Conservation (phyloP, 2,888 invertebrate genomes). For the Clitarchus hookeri region DNA sequence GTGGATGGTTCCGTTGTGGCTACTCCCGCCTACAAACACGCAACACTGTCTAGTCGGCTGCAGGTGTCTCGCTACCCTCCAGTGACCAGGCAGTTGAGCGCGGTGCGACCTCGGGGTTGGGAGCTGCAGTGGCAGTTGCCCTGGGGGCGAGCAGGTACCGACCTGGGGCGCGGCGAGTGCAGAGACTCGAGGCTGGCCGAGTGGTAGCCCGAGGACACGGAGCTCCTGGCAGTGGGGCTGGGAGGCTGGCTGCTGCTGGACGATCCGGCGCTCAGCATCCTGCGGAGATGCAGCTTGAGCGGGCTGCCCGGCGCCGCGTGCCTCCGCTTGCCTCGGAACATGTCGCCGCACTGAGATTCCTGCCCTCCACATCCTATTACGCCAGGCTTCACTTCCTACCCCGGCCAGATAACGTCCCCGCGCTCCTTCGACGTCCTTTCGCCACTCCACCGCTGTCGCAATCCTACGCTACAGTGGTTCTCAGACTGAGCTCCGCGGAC, state of each 20-base stretch:
- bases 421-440: too few species aligned
- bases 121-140: background rate
- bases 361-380: background rate
- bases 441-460: too few species aligned
- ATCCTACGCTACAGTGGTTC: too few species aligned
- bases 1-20: too few species aligned
- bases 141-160: background rate
- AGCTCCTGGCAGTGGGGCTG: background rate
- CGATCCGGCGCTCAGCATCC: background rate
- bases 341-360: background rate
- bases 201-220: background rate
- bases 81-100: too few species aligned
- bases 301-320: conserved; percentile 10
- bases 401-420: too few species aligned
- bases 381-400: too few species aligned
- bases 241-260: background rate
- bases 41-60: too few species aligned
- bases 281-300: background rate
- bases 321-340: conserved; percentile 15
- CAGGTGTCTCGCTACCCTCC: too few species aligned
- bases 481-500: too few species aligned
- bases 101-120: background rate
- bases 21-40: too few species aligned
- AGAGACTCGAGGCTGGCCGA: conserved; percentile 19
- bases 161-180: background rate